Conservation (phyloP, 1,140 invertebrate genomes). For the Neodiprion virginianus region DNA sequence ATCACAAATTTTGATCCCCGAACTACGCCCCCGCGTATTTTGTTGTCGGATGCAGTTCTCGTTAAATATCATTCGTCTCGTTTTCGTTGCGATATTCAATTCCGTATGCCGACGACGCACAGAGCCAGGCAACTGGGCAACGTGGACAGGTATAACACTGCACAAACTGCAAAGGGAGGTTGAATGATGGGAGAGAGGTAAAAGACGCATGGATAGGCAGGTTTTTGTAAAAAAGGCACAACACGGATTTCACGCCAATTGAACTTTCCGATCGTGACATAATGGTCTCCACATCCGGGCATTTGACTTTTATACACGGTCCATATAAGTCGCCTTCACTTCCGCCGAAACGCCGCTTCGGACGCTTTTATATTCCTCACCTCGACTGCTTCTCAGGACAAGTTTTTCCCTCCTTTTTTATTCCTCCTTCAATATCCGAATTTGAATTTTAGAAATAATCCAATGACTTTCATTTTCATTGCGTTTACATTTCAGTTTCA, state of each 20-base stretch:
- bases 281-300: conserved; percentile 46
- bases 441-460: too few relatives aligned
- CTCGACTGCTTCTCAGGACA: too few relatives aligned
- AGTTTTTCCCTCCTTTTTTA: too few relatives aligned
- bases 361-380: too few relatives aligned
- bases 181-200: conserved; percentile 43
- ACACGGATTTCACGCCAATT: conserved; percentile 60
- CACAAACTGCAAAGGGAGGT: not conserved
- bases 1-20: not conserved
- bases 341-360: too few relatives aligned
- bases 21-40: not conserved
- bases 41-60: too few relatives aligned
- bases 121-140: not conserved
- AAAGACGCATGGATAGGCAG: conserved; percentile 30
- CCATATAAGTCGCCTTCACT: too few relatives aligned
- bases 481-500: too few relatives aligned
- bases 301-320: conserved; percentile 53
- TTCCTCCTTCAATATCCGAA: too few relatives aligned
- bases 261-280: conserved; percentile 32
- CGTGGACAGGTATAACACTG: not conserved
- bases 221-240: conserved; percentile 48
- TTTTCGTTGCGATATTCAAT: not conserved
- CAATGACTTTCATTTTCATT: too few relatives aligned
- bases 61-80: too few relatives aligned
- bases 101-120: not conserved